These are phyloP conservation scores for Scaptomyza parva DNA, from an alignment of 2,888 invertebrate species.

Conservation along the genomic window DNA sequence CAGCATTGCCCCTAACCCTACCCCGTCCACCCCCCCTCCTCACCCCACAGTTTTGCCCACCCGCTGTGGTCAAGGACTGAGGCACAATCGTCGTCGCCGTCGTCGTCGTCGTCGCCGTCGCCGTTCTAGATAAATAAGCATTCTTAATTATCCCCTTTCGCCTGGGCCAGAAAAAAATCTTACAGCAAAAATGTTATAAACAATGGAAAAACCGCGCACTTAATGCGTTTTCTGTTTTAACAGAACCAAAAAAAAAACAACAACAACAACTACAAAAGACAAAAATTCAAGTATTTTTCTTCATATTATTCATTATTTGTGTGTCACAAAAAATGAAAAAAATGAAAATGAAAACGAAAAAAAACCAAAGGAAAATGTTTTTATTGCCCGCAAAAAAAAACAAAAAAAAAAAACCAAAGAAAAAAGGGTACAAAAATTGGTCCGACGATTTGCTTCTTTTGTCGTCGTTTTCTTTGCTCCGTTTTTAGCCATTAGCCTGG, in stretches of 20 bases:
- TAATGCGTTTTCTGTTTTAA: constrained; percentile 80
- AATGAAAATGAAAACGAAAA: too few species aligned
- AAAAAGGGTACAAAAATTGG: constrained; percentile 75
- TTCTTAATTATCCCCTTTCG: constrained; percentile 83
- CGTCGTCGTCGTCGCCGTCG: constrained; percentile 83
- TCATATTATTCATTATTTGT: constrained; percentile 78
- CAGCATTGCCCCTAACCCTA: too few species aligned
- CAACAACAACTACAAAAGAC: constrained; percentile 26
- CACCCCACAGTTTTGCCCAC: constrained; percentile 9
- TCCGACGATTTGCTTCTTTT: constrained; percentile 45
- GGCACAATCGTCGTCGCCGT: constrained; percentile 82
- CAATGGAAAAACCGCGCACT: constrained; percentile 81
- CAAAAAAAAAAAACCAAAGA: constrained; percentile 61
- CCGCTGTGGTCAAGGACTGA: constrained; percentile 69
- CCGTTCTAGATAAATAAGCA: constrained; percentile 84
- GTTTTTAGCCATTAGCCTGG: constrained; percentile 65
- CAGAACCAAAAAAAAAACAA: constrained; percentile 25
- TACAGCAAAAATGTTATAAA: constrained; percentile 67
- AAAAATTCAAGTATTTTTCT: constrained; percentile 73
- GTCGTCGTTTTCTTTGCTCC: constrained; percentile 39
- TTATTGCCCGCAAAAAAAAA: constrained; percentile 72
- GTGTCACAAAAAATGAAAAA: constrained; percentile 39
- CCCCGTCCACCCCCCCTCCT: neutral
- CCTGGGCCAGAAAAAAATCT: constrained; percentile 33
- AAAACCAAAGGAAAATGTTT: constrained; percentile 76